Conservation (phyloP, 2,797 vertebrate genomes). For the Acanthopagrus latus region DNA sequence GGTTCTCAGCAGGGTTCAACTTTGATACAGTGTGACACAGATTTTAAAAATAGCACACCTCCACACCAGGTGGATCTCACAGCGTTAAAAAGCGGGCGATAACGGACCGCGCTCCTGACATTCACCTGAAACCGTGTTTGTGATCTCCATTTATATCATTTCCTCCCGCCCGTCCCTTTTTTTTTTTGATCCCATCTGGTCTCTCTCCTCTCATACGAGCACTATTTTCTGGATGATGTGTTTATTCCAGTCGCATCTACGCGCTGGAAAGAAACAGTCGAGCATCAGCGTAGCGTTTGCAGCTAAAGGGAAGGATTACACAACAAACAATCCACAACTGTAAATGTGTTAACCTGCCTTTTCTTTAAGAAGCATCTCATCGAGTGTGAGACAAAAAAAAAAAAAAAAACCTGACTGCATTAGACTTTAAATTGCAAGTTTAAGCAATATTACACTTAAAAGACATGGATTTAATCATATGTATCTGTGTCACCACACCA, state of each 20-base stretch:
- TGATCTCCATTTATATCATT: conserved; percentile 28
- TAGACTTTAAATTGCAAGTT: conserved; percentile 33
- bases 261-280: conserved; percentile 29
- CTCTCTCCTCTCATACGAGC: conserved; percentile 10
- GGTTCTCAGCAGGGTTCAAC: conserved; percentile 29
- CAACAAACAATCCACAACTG: conserved; percentile 69
- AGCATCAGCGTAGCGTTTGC: conserved; percentile 24
- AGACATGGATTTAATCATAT: conserved; percentile 50
- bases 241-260: conserved; percentile 21
- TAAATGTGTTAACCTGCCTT: conserved; percentile 30
- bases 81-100: conserved; percentile 4
- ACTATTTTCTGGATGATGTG: conserved; percentile 23
- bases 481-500: conserved; percentile 45
- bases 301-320: conserved; percentile 59
- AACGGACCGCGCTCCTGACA: not conserved
- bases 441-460: conserved; percentile 34
- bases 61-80: not conserved
- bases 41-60: conserved; percentile 31
- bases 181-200: conserved; percentile 23
- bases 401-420: conserved; percentile 1
- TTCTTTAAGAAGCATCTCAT: conserved; percentile 18
- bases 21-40: conserved; percentile 30
- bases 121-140: conserved; percentile 23
- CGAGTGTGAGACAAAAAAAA: conserved; percentile 14
- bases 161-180: not conserved